These are phyloP conservation scores for Macrophya annulata DNA, from an alignment of 2,888 invertebrate genomes.

Conservation along the genomic window DNA sequence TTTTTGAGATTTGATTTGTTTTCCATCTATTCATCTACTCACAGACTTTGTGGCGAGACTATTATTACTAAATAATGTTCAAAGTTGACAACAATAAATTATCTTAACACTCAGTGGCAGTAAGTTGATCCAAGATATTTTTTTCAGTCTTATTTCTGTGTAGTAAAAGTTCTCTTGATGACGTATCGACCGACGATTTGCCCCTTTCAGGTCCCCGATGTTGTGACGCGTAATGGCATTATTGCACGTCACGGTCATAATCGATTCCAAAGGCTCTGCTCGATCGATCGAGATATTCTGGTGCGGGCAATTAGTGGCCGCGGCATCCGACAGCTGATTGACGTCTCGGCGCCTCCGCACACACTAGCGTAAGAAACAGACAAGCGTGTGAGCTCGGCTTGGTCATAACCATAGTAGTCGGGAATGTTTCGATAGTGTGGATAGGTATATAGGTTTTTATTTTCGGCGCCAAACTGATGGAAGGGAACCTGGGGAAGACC, in stretches of 20 bases:
- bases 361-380: constrained; percentile 15
- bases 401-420: constrained; percentile 9
- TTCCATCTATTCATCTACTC: neutral
- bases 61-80: neutral
- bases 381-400: constrained; percentile 25
- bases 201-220: constrained; percentile 52
- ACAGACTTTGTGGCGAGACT: neutral
- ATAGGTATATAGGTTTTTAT: constrained; percentile 37
- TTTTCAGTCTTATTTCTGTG: neutral
- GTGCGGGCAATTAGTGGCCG: constrained; percentile 67
- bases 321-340: constrained; percentile 71
- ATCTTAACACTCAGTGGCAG: neutral
- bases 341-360: constrained; percentile 64
- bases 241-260: constrained; percentile 73
- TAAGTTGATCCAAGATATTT: neutral
- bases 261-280: constrained; percentile 72
- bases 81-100: neutral
- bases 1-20: no score
- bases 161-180: neutral
- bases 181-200: constrained; percentile 45
- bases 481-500: constrained; percentile 37
- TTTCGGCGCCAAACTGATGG: constrained; percentile 52
- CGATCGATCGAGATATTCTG: constrained; percentile 73
- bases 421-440: constrained; percentile 31
- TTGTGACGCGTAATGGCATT: constrained; percentile 63